phyloP scores from a whole-genome alignment of 2,113 vertebrate species.

The Melanerpes formicivorus region DNA sequence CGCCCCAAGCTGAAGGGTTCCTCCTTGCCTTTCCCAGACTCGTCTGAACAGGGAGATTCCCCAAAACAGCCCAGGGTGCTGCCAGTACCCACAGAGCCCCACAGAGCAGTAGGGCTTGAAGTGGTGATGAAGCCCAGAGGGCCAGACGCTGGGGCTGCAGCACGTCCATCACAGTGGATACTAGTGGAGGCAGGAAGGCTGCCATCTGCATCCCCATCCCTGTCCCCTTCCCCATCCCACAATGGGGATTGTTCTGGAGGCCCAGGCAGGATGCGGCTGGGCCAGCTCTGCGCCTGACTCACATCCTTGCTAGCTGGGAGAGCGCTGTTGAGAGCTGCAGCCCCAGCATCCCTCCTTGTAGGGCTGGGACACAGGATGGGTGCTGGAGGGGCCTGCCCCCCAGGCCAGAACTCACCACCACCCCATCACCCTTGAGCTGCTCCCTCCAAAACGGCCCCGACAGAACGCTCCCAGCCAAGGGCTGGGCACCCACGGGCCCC shows the following conservation, averaged over 20 bases:
- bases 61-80: background rate
- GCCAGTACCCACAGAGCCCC: background rate
- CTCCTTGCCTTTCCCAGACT: background rate
- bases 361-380: accelerated
- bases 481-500: background rate
- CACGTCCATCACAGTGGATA: accelerated
- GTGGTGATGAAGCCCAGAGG: background rate
- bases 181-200: background rate
- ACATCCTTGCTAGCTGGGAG: background rate
- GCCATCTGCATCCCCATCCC: accelerated
- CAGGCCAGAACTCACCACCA: accelerated
- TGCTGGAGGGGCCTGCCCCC: background rate
- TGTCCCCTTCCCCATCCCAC: background rate
- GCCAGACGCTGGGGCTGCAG: background rate
- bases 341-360: background rate
- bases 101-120: accelerated
- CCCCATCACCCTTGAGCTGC: accelerated
- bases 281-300: background rate
- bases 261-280: background rate
- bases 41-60: background rate
- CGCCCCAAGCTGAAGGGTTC: accelerated
- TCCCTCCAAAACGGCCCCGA: background rate
- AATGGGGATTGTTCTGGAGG: conserved; percentile 44
- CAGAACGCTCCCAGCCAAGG: accelerated
- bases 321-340: background rate